phyloP scores from a whole-genome alignment of 1,140 invertebrate species.

The Dendrolimus punctatus region DNA sequence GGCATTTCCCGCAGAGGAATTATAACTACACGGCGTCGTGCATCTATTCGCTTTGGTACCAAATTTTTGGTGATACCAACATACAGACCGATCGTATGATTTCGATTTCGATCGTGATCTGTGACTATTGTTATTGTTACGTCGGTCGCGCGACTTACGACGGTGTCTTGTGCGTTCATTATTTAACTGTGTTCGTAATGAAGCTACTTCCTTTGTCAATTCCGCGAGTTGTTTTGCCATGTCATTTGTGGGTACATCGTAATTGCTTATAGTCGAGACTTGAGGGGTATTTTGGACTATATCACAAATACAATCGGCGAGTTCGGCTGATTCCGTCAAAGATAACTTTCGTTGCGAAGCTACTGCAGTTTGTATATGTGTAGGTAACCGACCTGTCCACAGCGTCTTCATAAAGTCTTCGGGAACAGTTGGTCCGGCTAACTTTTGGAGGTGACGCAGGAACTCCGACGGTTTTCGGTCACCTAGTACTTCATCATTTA shows the following conservation, averaged over 20 bases:
- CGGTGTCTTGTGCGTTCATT: neutral
- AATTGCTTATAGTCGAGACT: slow-evolving; percentile 7
- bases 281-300: neutral
- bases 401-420: slow-evolving; percentile 20
- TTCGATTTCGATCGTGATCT: slow-evolving; percentile 6
- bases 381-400: slow-evolving; percentile 27
- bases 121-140: neutral
- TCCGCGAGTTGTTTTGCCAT: neutral
- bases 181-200: neutral
- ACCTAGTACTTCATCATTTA: slow-evolving; percentile 18
- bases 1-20: slow-evolving; percentile 7
- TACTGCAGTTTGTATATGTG: slow-evolving; percentile 6
- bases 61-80: slow-evolving; percentile 16
- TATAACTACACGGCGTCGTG: slow-evolving; percentile 13
- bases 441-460: slow-evolving; percentile 4
- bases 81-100: slow-evolving; percentile 3
- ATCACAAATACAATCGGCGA: no score
- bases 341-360: slow-evolving; percentile 2
- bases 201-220: neutral
- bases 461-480: slow-evolving; percentile 34
- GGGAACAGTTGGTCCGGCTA: slow-evolving; percentile 16
- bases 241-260: neutral
- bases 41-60: slow-evolving; percentile 14
- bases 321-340: no score
- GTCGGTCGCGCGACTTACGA: slow-evolving; percentile 1